Evolutionary conservation across 2,888 invertebrate species (phyloP).

Genomic region (Agrilus biguttatus): DNA sequence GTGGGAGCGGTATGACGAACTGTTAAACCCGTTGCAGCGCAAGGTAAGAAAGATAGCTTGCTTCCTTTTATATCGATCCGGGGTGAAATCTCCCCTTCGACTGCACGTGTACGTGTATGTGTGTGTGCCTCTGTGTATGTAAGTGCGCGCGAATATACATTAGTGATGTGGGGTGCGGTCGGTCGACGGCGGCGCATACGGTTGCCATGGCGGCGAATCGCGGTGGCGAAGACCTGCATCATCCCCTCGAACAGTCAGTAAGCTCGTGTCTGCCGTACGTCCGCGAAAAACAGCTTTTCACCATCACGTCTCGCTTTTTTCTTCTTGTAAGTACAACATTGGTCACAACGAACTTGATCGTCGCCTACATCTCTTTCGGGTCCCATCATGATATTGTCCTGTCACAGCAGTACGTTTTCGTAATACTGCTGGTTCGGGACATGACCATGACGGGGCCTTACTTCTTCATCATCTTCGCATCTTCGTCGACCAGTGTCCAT

Average conservation of each 20-base stretch:
- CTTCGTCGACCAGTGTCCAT: no score
- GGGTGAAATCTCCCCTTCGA: conserved; percentile 15
- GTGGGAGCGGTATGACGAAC: no score
- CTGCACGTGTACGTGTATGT: conserved; percentile 20
- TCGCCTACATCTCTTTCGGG: conserved; percentile 9
- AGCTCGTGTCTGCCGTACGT: conserved; percentile 23
- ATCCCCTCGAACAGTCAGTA: conserved; percentile 37
- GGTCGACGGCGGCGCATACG: conserved; percentile 31
- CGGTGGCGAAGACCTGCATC: conserved; percentile 19
- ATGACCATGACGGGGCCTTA: conserved; percentile 48
- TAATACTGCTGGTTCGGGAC: conserved; percentile 89
- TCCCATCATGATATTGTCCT: conserved; percentile 85
- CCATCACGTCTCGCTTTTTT: conserved; percentile 24
- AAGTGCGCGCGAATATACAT: conserved; percentile 17
- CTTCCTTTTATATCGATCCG: no score
- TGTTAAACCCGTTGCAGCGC: conserved; percentile 4
- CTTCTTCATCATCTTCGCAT: no score
- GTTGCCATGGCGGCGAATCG: conserved; percentile 31
- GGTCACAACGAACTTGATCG: conserved; percentile 1
- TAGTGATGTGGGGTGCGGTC: conserved; percentile 33
- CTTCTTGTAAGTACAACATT: conserved; percentile 17
- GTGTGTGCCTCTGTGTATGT: no score
- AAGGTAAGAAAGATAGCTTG: conserved; percentile 11
- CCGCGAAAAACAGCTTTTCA: conserved; percentile 22
- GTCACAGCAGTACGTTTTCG: conserved; percentile 87